These are phyloP conservation scores for Cynodonichthys magdalenae DNA, from an alignment of 2,797 vertebrate species.

Conservation along the genomic window DNA sequence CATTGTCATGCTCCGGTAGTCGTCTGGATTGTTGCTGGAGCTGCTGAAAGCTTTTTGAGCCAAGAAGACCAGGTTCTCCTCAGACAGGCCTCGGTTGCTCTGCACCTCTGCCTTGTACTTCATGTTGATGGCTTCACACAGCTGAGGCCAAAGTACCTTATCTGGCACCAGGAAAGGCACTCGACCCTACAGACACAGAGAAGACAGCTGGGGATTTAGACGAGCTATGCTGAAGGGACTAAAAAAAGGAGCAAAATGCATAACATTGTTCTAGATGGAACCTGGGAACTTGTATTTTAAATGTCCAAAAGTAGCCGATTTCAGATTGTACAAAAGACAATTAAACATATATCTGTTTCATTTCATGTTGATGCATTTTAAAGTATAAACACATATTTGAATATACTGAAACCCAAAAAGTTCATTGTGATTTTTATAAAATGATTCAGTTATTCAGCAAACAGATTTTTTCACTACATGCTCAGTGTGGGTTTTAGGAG, in stretches of 20 bases:
- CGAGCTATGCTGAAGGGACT: background rate
- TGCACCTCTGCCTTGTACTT: constrained; percentile 98
- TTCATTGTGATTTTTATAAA: background rate
- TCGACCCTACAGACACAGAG: constrained; percentile 81
- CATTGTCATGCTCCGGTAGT: constrained; percentile 92
- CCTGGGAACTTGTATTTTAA: background rate
- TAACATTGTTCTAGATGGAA: background rate
- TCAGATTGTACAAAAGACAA: too few relatives aligned
- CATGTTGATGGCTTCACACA: constrained; percentile 96
- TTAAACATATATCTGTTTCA: too few relatives aligned
- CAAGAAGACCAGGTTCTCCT: constrained; percentile 96
- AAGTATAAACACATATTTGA: background rate
- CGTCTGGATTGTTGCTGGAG: constrained; percentile 87
- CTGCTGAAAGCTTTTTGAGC: constrained; percentile 95
- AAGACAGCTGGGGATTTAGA: constrained; percentile 11
- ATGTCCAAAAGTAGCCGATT: background rate
- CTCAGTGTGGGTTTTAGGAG: background rate
- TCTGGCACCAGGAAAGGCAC: constrained; percentile 95
- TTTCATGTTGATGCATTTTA: background rate
- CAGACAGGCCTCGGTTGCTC: constrained; percentile 92
- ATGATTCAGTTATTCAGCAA: background rate
- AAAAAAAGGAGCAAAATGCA: background rate
- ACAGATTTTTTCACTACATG: too few relatives aligned
- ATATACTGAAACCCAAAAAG: too few relatives aligned
- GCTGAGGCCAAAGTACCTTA: constrained; percentile 95